Percentiles rank a stretch among this genome's conserved stretches.
Evolutionary conservation across 2,888 invertebrate genomes (phyloP).

Genomic region (Andrena haemorrhoa): DNA sequence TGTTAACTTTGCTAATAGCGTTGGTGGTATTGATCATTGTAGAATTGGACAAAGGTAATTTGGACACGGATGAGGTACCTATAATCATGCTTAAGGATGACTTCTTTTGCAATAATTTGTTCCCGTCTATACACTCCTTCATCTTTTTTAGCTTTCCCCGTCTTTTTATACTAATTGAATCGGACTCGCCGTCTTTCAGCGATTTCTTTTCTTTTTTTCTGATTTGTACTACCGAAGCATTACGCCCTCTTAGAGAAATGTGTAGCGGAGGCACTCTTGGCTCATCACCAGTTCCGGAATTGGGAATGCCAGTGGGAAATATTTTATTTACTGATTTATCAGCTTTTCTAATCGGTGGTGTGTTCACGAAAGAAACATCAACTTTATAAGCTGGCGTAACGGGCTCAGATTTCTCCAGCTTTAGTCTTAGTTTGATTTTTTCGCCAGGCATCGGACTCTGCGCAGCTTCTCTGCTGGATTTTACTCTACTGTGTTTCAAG

Average conservation of each 20-base stretch:
- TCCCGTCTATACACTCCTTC: slow-evolving; percentile 84
- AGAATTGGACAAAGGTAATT: slow-evolving; percentile 81
- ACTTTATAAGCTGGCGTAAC: slow-evolving; percentile 92
- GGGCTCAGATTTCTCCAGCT: slow-evolving; percentile 93
- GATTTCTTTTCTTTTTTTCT: slow-evolving; percentile 89
- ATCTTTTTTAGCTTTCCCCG: slow-evolving; percentile 86
- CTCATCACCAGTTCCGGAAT: slow-evolving; percentile 86
- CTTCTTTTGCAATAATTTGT: slow-evolving; percentile 83
- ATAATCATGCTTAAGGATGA: slow-evolving; percentile 81
- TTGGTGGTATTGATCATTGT: slow-evolving; percentile 80
- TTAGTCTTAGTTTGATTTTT: slow-evolving; percentile 93
- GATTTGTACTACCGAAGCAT: slow-evolving; percentile 93
- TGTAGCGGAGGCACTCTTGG: slow-evolving; percentile 95
- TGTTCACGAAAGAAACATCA: slow-evolving; percentile 90
- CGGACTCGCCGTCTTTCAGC: slow-evolving; percentile 85
- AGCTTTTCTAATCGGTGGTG: slow-evolving; percentile 83
- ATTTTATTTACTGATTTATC: slow-evolving; percentile 85
- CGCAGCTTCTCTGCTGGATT: slow-evolving; percentile 81
- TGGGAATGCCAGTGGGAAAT: slow-evolving; percentile 83
- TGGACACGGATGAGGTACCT: slow-evolving; percentile 79
- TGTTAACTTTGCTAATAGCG: slow-evolving; percentile 80
- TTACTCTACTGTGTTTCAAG: slow-evolving; percentile 84
- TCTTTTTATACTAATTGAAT: slow-evolving; percentile 80
- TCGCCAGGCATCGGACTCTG: slow-evolving; percentile 87
- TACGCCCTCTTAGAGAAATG: slow-evolving; percentile 93